A percentile compares a stretch with the other conserved stretches of the same genome.
These are phyloP conservation scores for Athene cunicularia DNA, from an alignment of 2,113 vertebrate genomes.

Conservation along the genomic window DNA sequence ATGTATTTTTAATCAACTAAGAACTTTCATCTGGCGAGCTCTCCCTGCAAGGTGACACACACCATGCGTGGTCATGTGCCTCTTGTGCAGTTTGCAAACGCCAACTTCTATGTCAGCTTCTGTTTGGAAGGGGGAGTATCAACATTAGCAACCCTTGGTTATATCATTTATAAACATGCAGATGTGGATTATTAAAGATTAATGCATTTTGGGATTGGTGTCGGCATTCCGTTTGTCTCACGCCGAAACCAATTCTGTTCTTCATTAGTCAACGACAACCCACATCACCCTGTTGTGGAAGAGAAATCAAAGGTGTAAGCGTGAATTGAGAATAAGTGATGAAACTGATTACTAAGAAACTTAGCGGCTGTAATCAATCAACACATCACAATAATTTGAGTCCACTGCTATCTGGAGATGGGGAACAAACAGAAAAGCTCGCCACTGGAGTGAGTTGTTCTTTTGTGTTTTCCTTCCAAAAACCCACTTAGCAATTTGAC, in stretches of 20 bases:
- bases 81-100: conserved; percentile 60
- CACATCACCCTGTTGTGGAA: conserved; percentile 74
- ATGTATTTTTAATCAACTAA: conserved; percentile 57
- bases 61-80: neutral
- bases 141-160: conserved; percentile 70
- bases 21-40: conserved; percentile 30
- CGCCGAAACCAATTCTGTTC: conserved; percentile 80
- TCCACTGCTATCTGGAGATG: conserved; percentile 29
- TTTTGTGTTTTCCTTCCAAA: conserved; percentile 31
- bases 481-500: neutral
- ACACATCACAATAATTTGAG: conserved; percentile 72
- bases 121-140: conserved; percentile 77
- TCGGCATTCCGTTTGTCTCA: conserved; percentile 82
- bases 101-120: conserved; percentile 79
- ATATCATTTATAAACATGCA: conserved; percentile 82
- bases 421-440: conserved; percentile 21
- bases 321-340: conserved; percentile 73
- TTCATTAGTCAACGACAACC: conserved; percentile 84
- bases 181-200: conserved; percentile 85
- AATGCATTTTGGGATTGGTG: conserved; percentile 82
- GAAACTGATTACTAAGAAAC: conserved; percentile 77
- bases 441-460: neutral
- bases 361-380: conserved; percentile 79
- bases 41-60: conserved; percentile 67
- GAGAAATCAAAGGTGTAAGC: conserved; percentile 78